Evolutionary conservation across 1,140 invertebrate genomes (phyloP).

Genomic region (Mycetomoellerius zeteki): DNA sequence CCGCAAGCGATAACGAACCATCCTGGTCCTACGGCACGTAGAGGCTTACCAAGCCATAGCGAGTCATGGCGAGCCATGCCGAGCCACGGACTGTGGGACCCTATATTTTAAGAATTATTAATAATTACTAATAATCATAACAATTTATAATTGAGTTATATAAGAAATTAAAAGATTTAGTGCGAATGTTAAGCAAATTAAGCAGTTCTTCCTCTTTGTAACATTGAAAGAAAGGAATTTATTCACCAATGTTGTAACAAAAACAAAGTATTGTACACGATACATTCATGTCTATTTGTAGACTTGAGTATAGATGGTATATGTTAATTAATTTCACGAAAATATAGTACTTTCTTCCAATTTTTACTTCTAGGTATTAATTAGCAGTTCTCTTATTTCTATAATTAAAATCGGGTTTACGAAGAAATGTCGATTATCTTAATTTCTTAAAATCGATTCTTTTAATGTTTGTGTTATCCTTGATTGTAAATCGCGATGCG

Average conservation of each 20-base stretch:
- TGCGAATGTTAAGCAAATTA: constrained; percentile 30
- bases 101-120: no score
- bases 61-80: no score
- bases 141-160: constrained; percentile 37
- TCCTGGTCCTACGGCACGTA: no score
- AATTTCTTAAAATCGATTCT: constrained; percentile 24
- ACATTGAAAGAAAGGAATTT: constrained; percentile 32
- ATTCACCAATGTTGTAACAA: constrained; percentile 34
- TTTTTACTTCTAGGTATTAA: constrained; percentile 26
- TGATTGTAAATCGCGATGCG: constrained; percentile 46
- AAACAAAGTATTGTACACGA: constrained; percentile 48
- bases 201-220: constrained; percentile 51
- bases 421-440: constrained; percentile 16
- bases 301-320: constrained; percentile 36
- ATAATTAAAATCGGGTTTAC: constrained; percentile 24
- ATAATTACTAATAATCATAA: constrained; percentile 13
- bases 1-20: no score
- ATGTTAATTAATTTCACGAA: constrained; percentile 32
- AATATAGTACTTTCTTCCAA: constrained; percentile 20
- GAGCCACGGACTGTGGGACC: no score
- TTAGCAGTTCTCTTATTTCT: constrained; percentile 2
- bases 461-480: constrained; percentile 33
- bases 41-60: no score
- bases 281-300: constrained; percentile 44
- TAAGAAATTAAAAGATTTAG: constrained; percentile 34